Conservation (phyloP, 2,797 vertebrate species). For the Apodemus agrarius region DNA sequence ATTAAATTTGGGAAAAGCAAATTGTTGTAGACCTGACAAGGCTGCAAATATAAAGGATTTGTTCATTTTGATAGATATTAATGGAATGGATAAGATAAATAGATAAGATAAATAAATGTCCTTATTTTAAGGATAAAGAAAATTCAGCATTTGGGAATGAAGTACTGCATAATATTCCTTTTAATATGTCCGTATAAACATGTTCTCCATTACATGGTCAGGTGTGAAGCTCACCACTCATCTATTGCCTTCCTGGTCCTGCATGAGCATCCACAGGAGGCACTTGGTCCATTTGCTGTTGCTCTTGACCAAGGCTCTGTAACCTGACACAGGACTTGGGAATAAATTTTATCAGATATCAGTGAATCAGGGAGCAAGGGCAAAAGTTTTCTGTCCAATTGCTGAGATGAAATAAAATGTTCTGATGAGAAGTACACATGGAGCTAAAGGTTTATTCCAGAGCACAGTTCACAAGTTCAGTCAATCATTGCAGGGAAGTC, state of each 20-base stretch:
- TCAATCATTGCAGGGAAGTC: neutral
- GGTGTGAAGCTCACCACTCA: neutral
- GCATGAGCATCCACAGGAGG: neutral
- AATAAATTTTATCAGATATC: neutral
- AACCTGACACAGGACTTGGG: neutral
- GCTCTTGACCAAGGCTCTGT: neutral
- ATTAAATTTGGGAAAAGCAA: neutral
- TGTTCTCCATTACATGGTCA: neutral
- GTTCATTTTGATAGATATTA: neutral
- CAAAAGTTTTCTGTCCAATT: neutral
- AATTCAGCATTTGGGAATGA: neutral
- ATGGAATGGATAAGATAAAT: no score
- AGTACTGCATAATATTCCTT: neutral
- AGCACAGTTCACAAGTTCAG: neutral
- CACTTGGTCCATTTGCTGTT: neutral
- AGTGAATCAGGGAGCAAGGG: neutral
- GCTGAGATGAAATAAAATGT: neutral
- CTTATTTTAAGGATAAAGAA: neutral
- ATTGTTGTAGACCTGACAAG: neutral
- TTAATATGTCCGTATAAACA: neutral
- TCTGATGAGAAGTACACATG: neutral
- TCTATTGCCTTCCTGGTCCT: neutral
- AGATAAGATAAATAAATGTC: no score
- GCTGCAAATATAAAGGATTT: neutral
- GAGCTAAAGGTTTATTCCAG: no score